A percentile compares a stretch with the other conserved stretches of the same genome.
phyloP scores from a whole-genome alignment of 2,888 invertebrate species.

The Vannuccia rotundouncinata region DNA sequence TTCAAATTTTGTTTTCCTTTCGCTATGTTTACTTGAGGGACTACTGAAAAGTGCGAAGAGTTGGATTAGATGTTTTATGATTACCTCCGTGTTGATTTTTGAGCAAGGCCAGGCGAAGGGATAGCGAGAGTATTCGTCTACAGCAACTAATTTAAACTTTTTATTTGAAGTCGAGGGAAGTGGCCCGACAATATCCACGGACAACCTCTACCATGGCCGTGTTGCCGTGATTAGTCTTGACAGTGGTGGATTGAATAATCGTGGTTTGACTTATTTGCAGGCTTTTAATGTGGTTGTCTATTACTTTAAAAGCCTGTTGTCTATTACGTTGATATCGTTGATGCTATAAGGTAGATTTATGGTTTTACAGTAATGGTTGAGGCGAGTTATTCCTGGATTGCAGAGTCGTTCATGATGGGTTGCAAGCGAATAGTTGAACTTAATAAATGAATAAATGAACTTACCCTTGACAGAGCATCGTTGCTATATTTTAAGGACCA shows the following conservation, averaged over 20 bases:
- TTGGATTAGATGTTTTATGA: not conserved
- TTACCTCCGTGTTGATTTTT: not conserved
- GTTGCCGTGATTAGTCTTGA: not conserved
- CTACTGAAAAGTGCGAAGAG: not conserved
- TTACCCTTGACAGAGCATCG: not conserved
- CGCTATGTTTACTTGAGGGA: not conserved
- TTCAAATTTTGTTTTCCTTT: not conserved
- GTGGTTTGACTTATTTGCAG: not conserved
- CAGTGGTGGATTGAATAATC: not conserved
- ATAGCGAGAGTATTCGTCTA: not conserved
- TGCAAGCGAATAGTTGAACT: not conserved
- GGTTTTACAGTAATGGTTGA: not conserved
- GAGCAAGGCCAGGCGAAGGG: not conserved
- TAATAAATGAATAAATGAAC: too few species aligned
- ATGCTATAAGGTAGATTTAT: not conserved
- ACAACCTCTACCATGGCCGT: not conserved
- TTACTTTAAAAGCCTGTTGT: not conserved
- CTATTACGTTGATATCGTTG: not conserved
- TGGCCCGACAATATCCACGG: not conserved
- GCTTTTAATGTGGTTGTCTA: not conserved
- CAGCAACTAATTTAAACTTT: not conserved
- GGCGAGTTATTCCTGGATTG: not conserved
- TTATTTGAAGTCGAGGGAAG: not conserved
- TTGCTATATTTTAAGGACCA: not conserved
- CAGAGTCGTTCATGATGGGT: not conserved